Conservation (phyloP, 1,140 invertebrate species). For the Dendroctonus valens region DNA sequence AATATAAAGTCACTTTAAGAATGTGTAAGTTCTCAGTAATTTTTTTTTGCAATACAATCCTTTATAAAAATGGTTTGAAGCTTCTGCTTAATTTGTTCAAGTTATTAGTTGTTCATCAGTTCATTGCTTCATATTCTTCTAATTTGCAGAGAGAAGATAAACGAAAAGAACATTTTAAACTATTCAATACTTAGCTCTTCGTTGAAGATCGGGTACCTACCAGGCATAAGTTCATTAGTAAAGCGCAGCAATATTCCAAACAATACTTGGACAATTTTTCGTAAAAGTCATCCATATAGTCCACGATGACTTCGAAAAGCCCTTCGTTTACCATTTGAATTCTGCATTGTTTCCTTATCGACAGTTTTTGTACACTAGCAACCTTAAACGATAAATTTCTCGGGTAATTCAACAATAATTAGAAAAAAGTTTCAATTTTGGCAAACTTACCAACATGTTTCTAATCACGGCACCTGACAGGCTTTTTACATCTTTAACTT, state of each 20-base stretch:
- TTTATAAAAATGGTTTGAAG: too few species aligned
- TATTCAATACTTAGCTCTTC: too few species aligned
- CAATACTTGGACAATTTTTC: slow-evolving; percentile 26
- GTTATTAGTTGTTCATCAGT: too few species aligned
- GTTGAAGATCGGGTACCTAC: neutral
- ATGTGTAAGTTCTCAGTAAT: neutral
- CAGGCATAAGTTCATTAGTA: slow-evolving; percentile 29
- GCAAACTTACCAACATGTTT: slow-evolving; percentile 24
- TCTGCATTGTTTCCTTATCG: slow-evolving; percentile 23
- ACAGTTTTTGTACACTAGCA: slow-evolving; percentile 19
- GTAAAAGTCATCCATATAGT: slow-evolving; percentile 27
- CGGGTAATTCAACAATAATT: too few species aligned
- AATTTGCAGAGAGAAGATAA: too few species aligned
- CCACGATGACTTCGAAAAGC: slow-evolving; percentile 18
- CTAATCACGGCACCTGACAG: slow-evolving; percentile 17
- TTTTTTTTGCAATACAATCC: too few species aligned
- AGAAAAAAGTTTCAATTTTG: neutral
- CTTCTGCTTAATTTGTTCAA: too few species aligned
- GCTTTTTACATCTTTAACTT: slow-evolving; percentile 22
- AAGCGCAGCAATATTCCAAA: slow-evolving; percentile 20
- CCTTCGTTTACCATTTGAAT: slow-evolving; percentile 19
- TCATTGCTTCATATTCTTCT: too few species aligned
- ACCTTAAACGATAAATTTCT: slow-evolving; percentile 6
- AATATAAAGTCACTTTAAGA: neutral
- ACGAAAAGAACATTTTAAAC: too few species aligned